These are phyloP conservation scores for Ophiothrix spiculata DNA, from an alignment of 35 echinoderm and acorn worm genomes.

Conservation along the genomic window DNA sequence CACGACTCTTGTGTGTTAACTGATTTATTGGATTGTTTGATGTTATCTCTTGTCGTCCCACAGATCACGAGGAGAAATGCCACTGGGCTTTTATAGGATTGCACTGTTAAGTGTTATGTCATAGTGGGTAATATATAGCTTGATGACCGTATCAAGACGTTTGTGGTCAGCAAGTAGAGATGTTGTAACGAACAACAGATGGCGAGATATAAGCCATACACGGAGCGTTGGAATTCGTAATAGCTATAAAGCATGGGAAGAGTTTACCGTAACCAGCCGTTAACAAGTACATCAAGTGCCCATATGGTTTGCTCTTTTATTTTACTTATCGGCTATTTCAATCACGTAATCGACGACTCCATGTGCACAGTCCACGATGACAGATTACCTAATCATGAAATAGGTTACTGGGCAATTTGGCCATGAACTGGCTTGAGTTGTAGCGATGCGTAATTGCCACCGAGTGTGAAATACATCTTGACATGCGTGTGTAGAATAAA, in stretches of 20 bases:
- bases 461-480: not conserved
- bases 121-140: not conserved
- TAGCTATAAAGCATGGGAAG: no score
- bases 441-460: not conserved
- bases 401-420: not conserved
- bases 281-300: not conserved
- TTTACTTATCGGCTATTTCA: not conserved
- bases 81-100: not conserved
- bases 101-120: slow-evolving; percentile 1
- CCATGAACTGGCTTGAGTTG: not conserved
- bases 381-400: not conserved
- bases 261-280: not conserved
- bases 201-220: not conserved
- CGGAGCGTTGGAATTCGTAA: not conserved
- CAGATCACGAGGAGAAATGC: not conserved
- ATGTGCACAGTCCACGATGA: not conserved
- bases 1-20: not conserved
- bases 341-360: not conserved
- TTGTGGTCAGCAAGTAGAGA: not conserved
- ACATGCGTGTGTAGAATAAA: not conserved
- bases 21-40: not conserved
- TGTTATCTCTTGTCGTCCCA: not conserved
- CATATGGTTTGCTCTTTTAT: not conserved
- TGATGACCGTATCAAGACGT: not conserved
- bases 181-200: not conserved